A percentile compares a stretch with the other conserved stretches of the same genome.
phyloP scores from a whole-genome alignment of 2,113 vertebrate species.

The Tretioscincus oriximinensis region DNA sequence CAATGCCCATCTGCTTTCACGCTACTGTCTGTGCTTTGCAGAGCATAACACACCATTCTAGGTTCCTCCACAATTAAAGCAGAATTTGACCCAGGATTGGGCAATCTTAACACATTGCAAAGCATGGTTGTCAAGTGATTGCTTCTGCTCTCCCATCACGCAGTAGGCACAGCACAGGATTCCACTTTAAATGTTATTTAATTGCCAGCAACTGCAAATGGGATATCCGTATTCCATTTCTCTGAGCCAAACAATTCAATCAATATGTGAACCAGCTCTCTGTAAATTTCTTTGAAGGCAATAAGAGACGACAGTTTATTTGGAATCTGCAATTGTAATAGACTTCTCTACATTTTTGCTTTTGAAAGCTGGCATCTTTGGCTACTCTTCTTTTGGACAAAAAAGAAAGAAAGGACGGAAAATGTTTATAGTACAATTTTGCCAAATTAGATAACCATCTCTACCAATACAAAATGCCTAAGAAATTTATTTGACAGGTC shows the following conservation, averaged over 20 bases:
- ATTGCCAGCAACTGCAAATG: not conserved
- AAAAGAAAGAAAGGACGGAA: not conserved
- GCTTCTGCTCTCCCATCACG: not conserved
- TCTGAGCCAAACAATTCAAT: not conserved
- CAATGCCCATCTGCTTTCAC: not conserved
- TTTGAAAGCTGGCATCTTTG: slow-evolving; percentile 37
- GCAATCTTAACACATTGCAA: not conserved
- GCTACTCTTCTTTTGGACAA: not conserved
- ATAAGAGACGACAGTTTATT: not conserved
- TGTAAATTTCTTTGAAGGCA: slow-evolving; percentile 10
- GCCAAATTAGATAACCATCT: slow-evolving; percentile 12
- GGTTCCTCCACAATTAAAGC: not conserved
- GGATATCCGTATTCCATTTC: not conserved
- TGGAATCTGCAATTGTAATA: slow-evolving; percentile 29
- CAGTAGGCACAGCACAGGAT: not conserved
- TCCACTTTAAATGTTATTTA: not conserved
- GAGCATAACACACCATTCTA: not conserved
- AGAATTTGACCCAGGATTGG: not conserved
- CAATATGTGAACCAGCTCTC: not conserved
- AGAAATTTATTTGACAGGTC: slow-evolving; percentile 4
- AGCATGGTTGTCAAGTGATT: not conserved
- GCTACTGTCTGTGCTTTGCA: not conserved
- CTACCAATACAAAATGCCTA: not conserved
- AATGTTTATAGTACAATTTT: not conserved
- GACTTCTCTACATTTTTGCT: slow-evolving; percentile 28